Percentiles rank a stretch among this genome's conserved stretches.
Evolutionary conservation across 2,113 vertebrate species (phyloP).

Genomic region (Leptobrachium ailaonicum): DNA sequence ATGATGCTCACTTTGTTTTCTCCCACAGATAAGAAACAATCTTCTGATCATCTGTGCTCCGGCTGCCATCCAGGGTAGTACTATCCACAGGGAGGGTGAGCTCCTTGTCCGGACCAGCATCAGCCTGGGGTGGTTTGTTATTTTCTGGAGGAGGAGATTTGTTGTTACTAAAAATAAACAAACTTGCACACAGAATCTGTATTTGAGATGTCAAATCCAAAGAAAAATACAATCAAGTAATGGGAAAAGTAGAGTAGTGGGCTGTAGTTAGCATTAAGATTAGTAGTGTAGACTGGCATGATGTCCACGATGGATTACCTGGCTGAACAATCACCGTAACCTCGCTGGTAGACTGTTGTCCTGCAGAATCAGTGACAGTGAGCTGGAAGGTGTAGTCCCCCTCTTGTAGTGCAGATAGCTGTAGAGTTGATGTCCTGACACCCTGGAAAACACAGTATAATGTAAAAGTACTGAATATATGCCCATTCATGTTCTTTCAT

Average conservation of each 20-base stretch:
- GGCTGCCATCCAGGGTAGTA: conserved; percentile 91
- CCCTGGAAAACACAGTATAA: conserved; percentile 68
- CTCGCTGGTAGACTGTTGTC: conserved; percentile 88
- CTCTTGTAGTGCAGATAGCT: conserved; percentile 95
- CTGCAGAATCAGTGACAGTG: conserved; percentile 89
- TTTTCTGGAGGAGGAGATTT: conserved; percentile 77
- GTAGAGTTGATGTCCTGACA: conserved; percentile 84
- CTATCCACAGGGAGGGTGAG: conserved; percentile 90
- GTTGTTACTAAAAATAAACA: no score
- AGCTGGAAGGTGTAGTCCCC: conserved; percentile 97
- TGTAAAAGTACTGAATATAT: not conserved
- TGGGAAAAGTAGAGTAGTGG: no score
- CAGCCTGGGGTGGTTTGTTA: conserved; percentile 90
- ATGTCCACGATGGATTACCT: conserved; percentile 66
- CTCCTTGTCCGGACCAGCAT: conserved; percentile 96
- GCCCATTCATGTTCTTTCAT: no score
- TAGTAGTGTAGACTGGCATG: conserved; percentile 65
- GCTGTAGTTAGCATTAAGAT: conserved; percentile 28
- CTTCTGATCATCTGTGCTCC: conserved; percentile 92
- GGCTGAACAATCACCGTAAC: conserved; percentile 97
- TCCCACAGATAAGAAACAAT: conserved; percentile 87
- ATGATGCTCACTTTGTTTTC: conserved; percentile 77
- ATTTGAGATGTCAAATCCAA: no score
- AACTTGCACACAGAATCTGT: no score
- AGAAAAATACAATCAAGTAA: no score